Evolutionary conservation across 2,888 invertebrate genomes (phyloP).

Genomic region (Exocentrus adspersus): DNA sequence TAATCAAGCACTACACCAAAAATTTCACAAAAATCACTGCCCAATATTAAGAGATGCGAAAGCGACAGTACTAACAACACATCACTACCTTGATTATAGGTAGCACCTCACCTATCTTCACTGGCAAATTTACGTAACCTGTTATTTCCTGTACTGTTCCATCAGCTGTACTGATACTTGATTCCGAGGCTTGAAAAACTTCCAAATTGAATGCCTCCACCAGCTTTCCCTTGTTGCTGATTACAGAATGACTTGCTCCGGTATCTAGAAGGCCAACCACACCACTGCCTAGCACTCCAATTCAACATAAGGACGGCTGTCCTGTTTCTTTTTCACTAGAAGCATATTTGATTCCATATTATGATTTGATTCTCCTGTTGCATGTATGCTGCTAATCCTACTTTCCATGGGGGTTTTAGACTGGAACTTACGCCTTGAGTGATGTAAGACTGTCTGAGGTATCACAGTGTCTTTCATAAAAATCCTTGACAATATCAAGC

Average conservation of each 20-base stretch:
- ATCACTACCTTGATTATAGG: not conserved
- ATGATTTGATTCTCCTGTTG: too few species aligned
- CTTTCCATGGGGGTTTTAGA: too few species aligned
- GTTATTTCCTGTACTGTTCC: not conserved
- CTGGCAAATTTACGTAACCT: not conserved
- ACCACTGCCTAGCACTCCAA: not conserved
- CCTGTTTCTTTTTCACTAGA: not conserved
- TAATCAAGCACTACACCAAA: not conserved
- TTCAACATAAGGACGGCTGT: not conserved
- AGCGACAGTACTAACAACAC: not conserved
- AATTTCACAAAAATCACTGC: slow-evolving; percentile 3
- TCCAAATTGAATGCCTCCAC: not conserved
- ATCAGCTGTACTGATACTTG: not conserved
- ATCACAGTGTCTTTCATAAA: too few species aligned
- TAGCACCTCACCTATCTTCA: too few species aligned
- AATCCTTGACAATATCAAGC: too few species aligned
- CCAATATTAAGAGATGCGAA: not conserved
- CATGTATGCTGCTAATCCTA: too few species aligned
- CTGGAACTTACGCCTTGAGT: too few species aligned
- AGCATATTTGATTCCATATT: not conserved
- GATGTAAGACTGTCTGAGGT: too few species aligned
- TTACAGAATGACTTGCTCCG: too few species aligned
- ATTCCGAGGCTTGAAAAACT: not conserved
- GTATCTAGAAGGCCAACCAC: not conserved
- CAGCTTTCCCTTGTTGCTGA: not conserved